phyloP scores from a whole-genome alignment of 1,140 invertebrate genomes.

The Trypoxylus dichotomus region DNA sequence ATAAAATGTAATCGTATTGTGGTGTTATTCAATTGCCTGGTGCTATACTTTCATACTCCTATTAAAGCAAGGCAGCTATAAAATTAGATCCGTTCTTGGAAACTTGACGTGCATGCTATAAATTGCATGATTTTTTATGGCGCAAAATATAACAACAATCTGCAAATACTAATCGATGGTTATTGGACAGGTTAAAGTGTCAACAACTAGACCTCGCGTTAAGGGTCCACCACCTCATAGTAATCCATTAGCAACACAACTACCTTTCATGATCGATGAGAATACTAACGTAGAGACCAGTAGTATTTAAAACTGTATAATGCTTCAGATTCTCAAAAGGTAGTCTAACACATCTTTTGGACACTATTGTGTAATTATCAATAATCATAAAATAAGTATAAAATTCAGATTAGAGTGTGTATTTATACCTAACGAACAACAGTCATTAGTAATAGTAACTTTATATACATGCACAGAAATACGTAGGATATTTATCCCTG shows the following conservation, averaged over 20 bases:
- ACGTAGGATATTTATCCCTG: too few species aligned
- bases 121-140: background rate
- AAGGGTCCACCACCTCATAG: conserved; percentile 56
- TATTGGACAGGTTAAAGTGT: conserved; percentile 2
- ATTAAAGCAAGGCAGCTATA: too few species aligned
- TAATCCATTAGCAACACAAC: conserved; percentile 52
- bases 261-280: conserved; percentile 60
- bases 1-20: too few species aligned
- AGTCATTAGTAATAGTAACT: background rate
- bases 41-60: too few species aligned
- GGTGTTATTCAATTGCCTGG: too few species aligned
- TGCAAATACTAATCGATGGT: background rate
- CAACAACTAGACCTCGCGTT: conserved; percentile 30
- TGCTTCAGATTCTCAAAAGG: background rate
- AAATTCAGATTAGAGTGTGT: background rate
- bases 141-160: background rate
- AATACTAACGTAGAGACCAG: conserved; percentile 7
- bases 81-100: too few species aligned
- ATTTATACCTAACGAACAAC: background rate
- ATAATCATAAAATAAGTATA: background rate
- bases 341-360: background rate
- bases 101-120: too few species aligned
- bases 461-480: too few species aligned
- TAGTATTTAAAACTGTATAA: background rate
- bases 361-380: background rate